Base-by-base conservation (phyloP, 37 sponge, comb jelly and placozoan genomes). In the Halichondria panicea region DNA sequence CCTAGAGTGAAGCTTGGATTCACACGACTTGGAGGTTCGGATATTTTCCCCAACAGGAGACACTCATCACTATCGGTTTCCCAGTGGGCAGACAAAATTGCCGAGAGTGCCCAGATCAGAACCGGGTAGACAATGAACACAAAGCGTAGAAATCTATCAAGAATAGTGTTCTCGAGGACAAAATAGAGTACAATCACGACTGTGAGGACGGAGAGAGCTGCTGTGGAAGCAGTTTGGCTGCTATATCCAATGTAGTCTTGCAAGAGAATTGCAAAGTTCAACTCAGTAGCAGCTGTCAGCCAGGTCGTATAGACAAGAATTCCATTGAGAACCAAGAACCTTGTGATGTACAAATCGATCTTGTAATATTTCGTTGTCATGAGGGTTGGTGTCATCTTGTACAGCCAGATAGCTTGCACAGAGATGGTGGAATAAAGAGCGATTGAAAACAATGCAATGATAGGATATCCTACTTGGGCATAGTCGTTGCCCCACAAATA, bases 401-500 rank as follows among this genome's bases (percentile, higher is more conserved):
- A n/a, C n/a, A n/a, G n/a, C n/a, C n/a, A n/a, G n/a, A n/a, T n/a
- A n/a, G n/a, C n/a, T n/a, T n/a, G n/a, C n/a, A n/a, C n/a, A n/a
- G n/a, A n/a, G n/a, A n/a, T n/a, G n/a, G n/a, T n/a, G n/a, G n/a
- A n/a, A n/a, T n/a, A n/a, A n/a, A n/a, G n/a, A n/a, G n/a, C n/a
- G n/a, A n/a, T n/a, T n/a, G n/a, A n/a, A n/a, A n/a, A n/a, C n/a
- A n/a, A n/a, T n/a, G n/a, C n/a, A n/a, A n/a, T n/a, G n/a, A n/a
- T n/a, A n/a, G n/a, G n/a, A 61, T 61, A 27, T 28, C 40, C 6
- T 38, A 31, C 5, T 13, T n/a, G n/a, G n/a, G n/a, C n/a, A 21
- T 55, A 41, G 46, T 46, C 39, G 58, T 84, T 84, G 13, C 84
- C 84, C 84, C 84, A 84, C 42, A 84, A 22, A 40, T 50, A 70